These are phyloP conservation scores for Aptenodytes forsteri DNA, from an alignment of 2,113 vertebrate genomes.

Conservation along the genomic window DNA sequence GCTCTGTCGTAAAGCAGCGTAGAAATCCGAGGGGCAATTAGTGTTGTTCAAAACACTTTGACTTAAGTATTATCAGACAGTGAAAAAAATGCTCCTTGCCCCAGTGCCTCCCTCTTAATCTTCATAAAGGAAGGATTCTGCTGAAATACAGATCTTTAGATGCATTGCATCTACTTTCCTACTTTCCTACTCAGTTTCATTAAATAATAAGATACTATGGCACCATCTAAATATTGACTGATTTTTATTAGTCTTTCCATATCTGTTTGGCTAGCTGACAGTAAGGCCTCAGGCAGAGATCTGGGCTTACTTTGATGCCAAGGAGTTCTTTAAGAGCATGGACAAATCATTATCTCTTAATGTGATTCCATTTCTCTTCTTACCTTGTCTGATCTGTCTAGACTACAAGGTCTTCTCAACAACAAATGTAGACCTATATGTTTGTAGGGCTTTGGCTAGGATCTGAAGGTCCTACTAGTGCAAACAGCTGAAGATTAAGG, in stretches of 20 bases:
- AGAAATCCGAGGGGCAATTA: slow-evolving; percentile 11
- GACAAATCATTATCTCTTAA: slow-evolving; percentile 52
- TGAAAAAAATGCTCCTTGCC: neutral
- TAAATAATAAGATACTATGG: slow-evolving; percentile 58
- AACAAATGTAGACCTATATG: neutral
- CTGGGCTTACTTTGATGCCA: slow-evolving; percentile 27
- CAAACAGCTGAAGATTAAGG: neutral
- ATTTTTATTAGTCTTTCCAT: slow-evolving; percentile 59
- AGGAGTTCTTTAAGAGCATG: slow-evolving; percentile 51
- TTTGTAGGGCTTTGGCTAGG: neutral
- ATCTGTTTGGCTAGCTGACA: slow-evolving; percentile 55
- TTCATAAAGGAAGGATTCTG: slow-evolving; percentile 32
- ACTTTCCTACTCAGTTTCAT: slow-evolving; percentile 9
- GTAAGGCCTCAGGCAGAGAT: neutral
- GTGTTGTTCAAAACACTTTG: slow-evolving; percentile 10
- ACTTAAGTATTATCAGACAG: slow-evolving; percentile 7
- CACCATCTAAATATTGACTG: slow-evolving; percentile 61
- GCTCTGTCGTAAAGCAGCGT: neutral
- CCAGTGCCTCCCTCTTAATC: slow-evolving; percentile 13
- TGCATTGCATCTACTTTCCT: neutral
- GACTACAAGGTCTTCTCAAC: slow-evolving; percentile 33
- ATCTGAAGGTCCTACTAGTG: neutral
- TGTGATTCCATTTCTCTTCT: slow-evolving; percentile 51
- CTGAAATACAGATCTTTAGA: slow-evolving; percentile 43
- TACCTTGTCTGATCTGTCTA: slow-evolving; percentile 46